Evolutionary conservation across 2,888 invertebrate genomes (phyloP).

Genomic region (Eurois occulta): DNA sequence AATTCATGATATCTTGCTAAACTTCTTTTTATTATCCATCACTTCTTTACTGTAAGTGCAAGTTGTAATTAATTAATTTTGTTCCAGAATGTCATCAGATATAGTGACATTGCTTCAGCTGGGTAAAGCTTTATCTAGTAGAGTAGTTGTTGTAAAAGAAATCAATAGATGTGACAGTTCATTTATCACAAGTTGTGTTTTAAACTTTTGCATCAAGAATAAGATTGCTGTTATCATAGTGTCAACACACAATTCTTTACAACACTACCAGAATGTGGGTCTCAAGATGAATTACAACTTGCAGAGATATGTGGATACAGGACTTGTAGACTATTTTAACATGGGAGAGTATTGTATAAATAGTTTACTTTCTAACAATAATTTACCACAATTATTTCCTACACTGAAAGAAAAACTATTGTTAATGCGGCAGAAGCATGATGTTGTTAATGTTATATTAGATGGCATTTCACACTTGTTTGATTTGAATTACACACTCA

Average conservation of each 20-base stretch:
- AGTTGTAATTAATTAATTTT: slow-evolving; percentile 35
- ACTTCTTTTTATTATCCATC: neutral
- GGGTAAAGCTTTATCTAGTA: slow-evolving; percentile 89
- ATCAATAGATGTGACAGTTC: slow-evolving; percentile 93
- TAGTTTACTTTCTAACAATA: slow-evolving; percentile 69
- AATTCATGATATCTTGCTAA: slow-evolving; percentile 24
- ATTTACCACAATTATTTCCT: slow-evolving; percentile 83
- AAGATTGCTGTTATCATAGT: slow-evolving; percentile 91
- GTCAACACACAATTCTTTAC: slow-evolving; percentile 92
- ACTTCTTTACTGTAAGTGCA: neutral
- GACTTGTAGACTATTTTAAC: slow-evolving; percentile 79
- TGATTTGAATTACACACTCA: slow-evolving; percentile 91
- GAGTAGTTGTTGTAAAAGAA: slow-evolving; percentile 92
- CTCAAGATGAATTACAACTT: slow-evolving; percentile 94
- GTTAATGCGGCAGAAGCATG: slow-evolving; percentile 78
- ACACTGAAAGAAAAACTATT: slow-evolving; percentile 82
- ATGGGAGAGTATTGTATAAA: slow-evolving; percentile 77
- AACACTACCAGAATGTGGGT: slow-evolving; percentile 94
- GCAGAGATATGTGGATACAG: slow-evolving; percentile 83
- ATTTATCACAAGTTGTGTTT: slow-evolving; percentile 92
- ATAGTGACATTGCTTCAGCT: slow-evolving; percentile 92
- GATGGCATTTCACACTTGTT: slow-evolving; percentile 94
- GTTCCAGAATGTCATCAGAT: slow-evolving; percentile 91
- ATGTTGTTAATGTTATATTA: slow-evolving; percentile 91
- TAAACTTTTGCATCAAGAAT: slow-evolving; percentile 91